phyloP scores from a whole-genome alignment of 2,888 invertebrate species.

The Trissonchulus latispiculum region DNA sequence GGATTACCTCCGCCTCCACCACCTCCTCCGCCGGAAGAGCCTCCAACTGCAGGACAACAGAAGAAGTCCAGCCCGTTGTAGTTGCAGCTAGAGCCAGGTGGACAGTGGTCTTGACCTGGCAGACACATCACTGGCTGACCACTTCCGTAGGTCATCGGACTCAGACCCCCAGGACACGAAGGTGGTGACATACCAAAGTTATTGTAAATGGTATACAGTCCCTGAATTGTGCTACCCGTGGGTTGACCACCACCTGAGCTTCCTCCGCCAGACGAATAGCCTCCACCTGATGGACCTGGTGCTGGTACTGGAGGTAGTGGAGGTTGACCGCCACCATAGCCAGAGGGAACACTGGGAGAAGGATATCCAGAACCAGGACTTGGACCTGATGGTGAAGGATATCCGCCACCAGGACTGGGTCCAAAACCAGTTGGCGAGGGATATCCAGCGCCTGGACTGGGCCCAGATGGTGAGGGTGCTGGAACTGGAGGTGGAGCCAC shows the following conservation, averaged over 20 bases:
- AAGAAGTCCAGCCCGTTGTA: slow-evolving; percentile 24
- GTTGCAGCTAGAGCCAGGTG: slow-evolving; percentile 19
- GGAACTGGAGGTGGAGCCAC: neutral
- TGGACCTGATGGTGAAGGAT: too few relatives aligned
- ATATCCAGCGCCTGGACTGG: too few relatives aligned
- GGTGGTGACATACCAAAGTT: neutral
- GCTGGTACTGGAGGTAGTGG: too few relatives aligned
- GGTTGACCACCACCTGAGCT: neutral
- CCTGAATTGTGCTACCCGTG: neutral
- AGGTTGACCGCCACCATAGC: too few relatives aligned
- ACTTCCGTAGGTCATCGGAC: slow-evolving; percentile 27
- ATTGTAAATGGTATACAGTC: neutral
- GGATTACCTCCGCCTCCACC: too few relatives aligned
- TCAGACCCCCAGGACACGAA: slow-evolving; percentile 1
- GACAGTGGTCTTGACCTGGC: slow-evolving; percentile 36
- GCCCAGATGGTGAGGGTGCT: too few relatives aligned
- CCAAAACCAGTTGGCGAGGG: too few relatives aligned
- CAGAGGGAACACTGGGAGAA: too few relatives aligned
- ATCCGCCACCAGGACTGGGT: too few relatives aligned
- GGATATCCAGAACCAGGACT: too few relatives aligned
- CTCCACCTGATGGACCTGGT: neutral
- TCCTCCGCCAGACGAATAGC: too few relatives aligned
- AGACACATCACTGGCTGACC: slow-evolving; percentile 39
- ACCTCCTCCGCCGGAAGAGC: too few relatives aligned
- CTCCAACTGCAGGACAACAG: slow-evolving; percentile 23